A percentile compares a stretch with the other conserved stretches of the same genome.
These are phyloP conservation scores for Drosophila pseudoananassae DNA, from an alignment of 1,140 invertebrate genomes.

Conservation along the genomic window DNA sequence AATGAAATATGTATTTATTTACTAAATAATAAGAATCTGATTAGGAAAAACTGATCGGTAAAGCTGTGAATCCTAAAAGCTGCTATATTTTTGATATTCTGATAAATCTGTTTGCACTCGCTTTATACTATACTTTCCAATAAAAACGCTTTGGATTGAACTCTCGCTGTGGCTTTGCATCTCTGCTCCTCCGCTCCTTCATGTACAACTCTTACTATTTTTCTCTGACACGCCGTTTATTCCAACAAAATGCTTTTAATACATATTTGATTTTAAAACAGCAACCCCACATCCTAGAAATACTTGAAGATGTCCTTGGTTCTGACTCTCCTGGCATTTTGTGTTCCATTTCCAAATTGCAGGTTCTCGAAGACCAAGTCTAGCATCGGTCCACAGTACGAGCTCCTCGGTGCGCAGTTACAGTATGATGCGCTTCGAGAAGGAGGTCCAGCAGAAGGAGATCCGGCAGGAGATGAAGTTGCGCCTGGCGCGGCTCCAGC, in stretches of 20 bases:
- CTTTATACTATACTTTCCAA: constrained; percentile 32
- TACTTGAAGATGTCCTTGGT: background rate
- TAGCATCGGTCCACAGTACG: constrained; percentile 91
- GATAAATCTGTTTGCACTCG: constrained; percentile 21
- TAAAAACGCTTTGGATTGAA: constrained; percentile 38
- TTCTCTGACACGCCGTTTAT: constrained; percentile 33
- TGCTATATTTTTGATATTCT: background rate
- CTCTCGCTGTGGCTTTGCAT: constrained; percentile 38
- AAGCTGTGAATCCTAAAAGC: background rate
- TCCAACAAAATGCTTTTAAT: constrained; percentile 44
- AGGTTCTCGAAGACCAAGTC: constrained; percentile 93
- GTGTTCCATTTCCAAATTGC: constrained; percentile 9
- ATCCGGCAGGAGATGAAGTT: constrained; percentile 89
- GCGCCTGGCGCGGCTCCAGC: constrained; percentile 87
- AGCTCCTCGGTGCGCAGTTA: constrained; percentile 91
- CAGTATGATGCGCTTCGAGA: constrained; percentile 90
- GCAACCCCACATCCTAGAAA: constrained; percentile 28
- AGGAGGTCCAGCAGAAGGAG: constrained; percentile 91
- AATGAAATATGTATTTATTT: background rate
- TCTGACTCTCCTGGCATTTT: background rate
- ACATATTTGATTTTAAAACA: constrained; percentile 34
- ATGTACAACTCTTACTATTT: constrained; percentile 21
- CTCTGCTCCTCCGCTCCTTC: constrained; percentile 14
- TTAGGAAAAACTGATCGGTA: background rate
- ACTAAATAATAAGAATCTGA: background rate